Conservation (phyloP, 2,113 vertebrate species). For the Tinamus guttatus region DNA sequence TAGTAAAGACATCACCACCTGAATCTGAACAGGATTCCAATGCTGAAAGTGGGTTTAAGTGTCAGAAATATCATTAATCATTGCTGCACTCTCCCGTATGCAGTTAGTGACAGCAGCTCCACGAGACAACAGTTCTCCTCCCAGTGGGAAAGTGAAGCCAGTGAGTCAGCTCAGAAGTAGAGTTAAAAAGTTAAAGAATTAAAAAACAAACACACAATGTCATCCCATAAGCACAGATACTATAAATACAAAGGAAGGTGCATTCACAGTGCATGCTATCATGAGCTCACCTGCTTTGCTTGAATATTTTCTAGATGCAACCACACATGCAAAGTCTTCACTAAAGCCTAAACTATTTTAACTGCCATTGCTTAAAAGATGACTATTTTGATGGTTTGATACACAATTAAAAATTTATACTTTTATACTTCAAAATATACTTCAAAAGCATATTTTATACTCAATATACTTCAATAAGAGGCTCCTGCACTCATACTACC, state of each 20-base stretch:
- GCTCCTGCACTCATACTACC: not conserved
- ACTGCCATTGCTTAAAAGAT: not conserved
- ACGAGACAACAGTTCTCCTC: not conserved
- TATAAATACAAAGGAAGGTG: constrained; percentile 20
- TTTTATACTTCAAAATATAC: not conserved
- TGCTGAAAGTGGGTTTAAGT: not conserved
- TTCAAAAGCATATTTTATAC: no score
- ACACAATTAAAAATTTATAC: not conserved
- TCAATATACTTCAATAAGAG: no score
- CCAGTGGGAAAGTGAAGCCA: not conserved
- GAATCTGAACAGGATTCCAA: not conserved
- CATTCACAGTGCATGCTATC: not conserved
- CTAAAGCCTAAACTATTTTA: not conserved
- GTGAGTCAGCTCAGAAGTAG: not conserved
- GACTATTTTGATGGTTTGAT: not conserved
- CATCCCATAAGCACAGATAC: not conserved
- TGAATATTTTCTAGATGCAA: not conserved
- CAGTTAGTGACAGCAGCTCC: not conserved
- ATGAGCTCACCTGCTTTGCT: not conserved
- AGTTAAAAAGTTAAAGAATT: not conserved
- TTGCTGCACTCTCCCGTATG: not conserved
- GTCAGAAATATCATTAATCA: not conserved
- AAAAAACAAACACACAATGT: not conserved
- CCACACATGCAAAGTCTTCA: not conserved
- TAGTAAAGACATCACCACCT: not conserved